Conservation (phyloP, 2,888 invertebrate genomes). For the Callyntrura sp. region DNA sequence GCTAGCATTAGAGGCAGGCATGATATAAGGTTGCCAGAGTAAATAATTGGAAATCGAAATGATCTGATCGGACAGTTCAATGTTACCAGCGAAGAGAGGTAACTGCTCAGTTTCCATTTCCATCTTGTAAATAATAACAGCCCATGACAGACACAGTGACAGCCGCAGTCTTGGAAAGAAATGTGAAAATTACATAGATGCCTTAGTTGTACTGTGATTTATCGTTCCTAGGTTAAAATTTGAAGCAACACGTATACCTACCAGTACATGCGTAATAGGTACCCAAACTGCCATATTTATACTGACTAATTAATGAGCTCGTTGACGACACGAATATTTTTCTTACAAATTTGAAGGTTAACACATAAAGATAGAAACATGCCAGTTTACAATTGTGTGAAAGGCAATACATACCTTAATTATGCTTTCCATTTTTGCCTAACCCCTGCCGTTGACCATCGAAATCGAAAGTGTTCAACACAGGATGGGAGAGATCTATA, state of each 20-base stretch:
- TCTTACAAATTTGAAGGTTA: slow-evolving; percentile 6
- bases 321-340: slow-evolving; percentile 1
- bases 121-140: not conserved
- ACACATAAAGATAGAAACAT: not conserved
- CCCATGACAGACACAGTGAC: not conserved
- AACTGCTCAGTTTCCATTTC: not conserved
- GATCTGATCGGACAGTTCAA: slow-evolving; percentile 30
- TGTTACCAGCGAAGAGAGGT: not conserved
- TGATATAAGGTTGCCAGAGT: too few relatives aligned
- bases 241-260: slow-evolving; percentile 6
- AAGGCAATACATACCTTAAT: slow-evolving; percentile 9
- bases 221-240: slow-evolving; percentile 20
- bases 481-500: not conserved
- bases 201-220: not conserved
- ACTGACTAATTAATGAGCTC: slow-evolving; percentile 21
- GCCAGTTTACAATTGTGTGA: not conserved
- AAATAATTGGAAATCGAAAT: not conserved
- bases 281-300: not conserved
- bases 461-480: slow-evolving; percentile 49
- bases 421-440: not conserved
- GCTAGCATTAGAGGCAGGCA: too few relatives aligned
- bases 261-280: too few relatives aligned
- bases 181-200: not conserved
- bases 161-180: not conserved
- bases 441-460: slow-evolving; percentile 32